These are phyloP conservation scores for Trialeurodes vaporariorum DNA, from an alignment of 1,140 invertebrate species.

Conservation along the genomic window DNA sequence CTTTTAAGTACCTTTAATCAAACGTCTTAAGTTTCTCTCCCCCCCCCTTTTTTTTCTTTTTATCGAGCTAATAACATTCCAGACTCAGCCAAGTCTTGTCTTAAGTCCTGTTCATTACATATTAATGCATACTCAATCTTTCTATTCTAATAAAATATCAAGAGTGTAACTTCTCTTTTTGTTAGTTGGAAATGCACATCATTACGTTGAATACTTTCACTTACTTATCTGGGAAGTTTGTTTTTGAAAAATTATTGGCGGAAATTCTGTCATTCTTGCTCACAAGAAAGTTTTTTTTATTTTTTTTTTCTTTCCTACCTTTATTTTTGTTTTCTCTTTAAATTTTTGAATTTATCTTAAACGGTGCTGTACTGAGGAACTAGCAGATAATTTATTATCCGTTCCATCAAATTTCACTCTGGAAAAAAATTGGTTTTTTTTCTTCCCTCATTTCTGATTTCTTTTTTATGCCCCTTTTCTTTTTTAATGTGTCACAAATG, in stretches of 20 bases:
- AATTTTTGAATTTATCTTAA: neutral
- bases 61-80: neutral
- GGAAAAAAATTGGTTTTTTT: neutral
- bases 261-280: too few relatives aligned
- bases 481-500: too few relatives aligned
- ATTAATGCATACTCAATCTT: neutral
- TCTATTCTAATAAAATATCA: neutral
- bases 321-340: neutral
- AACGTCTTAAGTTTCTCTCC: neutral
- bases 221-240: too few relatives aligned
- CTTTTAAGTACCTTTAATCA: neutral
- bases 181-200: neutral
- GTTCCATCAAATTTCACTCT: neutral
- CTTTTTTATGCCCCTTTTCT: too few relatives aligned
- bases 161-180: neutral
- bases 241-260: too few relatives aligned
- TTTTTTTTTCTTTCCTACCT: too few relatives aligned
- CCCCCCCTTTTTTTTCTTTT: neutral
- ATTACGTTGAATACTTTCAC: too few relatives aligned
- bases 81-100: neutral
- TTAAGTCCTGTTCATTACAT: neutral
- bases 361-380: neutral
- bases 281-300: too few relatives aligned
- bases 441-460: neutral
- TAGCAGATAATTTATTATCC: neutral